A percentile compares a stretch with the other conserved stretches of the same genome.
Conservation (phyloP, 1,140 invertebrate genomes). For the Ceratina japonica region DNA sequence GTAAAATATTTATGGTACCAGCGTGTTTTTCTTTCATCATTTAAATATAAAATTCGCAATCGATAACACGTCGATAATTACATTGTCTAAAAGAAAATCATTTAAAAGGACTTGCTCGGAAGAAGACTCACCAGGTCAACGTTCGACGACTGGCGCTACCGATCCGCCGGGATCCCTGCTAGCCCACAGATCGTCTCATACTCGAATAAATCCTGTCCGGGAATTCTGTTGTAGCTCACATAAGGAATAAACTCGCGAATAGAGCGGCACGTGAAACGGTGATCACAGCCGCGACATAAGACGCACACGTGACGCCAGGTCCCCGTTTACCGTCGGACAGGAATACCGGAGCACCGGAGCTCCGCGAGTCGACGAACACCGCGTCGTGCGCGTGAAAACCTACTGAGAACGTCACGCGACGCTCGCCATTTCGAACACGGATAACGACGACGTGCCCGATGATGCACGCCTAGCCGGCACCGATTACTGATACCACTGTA, state of each 20-base stretch:
- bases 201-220: too few relatives aligned
- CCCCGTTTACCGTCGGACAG: conserved; percentile 16
- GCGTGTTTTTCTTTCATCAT: too few relatives aligned
- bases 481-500: conserved; percentile 28
- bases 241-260: not conserved
- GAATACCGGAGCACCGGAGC: not conserved
- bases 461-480: conserved; percentile 23
- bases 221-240: too few relatives aligned
- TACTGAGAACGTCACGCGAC: conserved; percentile 46
- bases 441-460: conserved; percentile 26
- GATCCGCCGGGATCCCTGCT: too few relatives aligned
- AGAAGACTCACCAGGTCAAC: too few relatives aligned
- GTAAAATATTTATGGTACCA: too few relatives aligned
- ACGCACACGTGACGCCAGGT: conserved; percentile 52
- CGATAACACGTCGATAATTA: too few relatives aligned
- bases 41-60: too few relatives aligned
- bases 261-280: conserved; percentile 51
- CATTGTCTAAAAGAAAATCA: too few relatives aligned
- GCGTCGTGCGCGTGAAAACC: conserved; percentile 54
- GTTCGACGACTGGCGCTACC: too few relatives aligned
- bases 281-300: conserved; percentile 53
- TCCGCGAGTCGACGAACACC: conserved; percentile 45
- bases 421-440: conserved; percentile 55
- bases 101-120: too few relatives aligned
- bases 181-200: too few relatives aligned